Base-by-base conservation (phyloP, 2,888 invertebrate genomes). In the Eupithecia tripunctaria region DNA sequence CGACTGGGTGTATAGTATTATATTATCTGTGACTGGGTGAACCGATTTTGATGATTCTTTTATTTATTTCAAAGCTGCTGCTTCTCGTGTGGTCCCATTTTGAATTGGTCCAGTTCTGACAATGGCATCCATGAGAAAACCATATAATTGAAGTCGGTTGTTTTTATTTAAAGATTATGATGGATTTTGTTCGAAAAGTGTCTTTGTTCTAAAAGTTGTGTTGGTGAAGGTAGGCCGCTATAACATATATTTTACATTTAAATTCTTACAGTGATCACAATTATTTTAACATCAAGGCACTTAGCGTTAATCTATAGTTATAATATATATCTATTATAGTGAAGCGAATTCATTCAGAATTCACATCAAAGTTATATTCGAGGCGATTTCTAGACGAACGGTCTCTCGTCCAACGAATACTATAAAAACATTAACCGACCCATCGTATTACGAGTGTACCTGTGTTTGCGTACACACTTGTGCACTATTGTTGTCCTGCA, bases 211-310 rank as follows among this genome's bases (percentile, higher is more conserved):
- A 18, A 18, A 47, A 47, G 51, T 51, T 10, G 51, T 21, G 8
- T 29, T 27, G 25, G 59, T 27, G 25, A 32, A 32, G n/a, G 7
- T 0, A 29, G 29, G 10, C 62, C 32, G 3, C 15, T 29, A 62
- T 62, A 62, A 62, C 18, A 18, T 62, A 62, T 62, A 10, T 29
- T 62, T 29, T 12, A 62, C 27, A 62, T 29, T 66, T 70, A 66
- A 66, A 70, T 66, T 70, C 70, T 66, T 66, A 25, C 59, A 66
- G 2, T 43, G 7, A 66, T 66, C 70, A 70, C 65, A 65, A 62
- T 62, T 10, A 18, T 43, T 56, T 51, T 7, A 21, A 66, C 14
- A 14, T 29, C 21, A 70, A 70, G 66, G 70, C 70, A 66, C 70
- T 70, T 32, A 56, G 51, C 59, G 18, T 32, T 8, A 27, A 1